phyloP scores from a whole-genome alignment of 2,888 invertebrate genomes.

The Agrypnus murinus region DNA sequence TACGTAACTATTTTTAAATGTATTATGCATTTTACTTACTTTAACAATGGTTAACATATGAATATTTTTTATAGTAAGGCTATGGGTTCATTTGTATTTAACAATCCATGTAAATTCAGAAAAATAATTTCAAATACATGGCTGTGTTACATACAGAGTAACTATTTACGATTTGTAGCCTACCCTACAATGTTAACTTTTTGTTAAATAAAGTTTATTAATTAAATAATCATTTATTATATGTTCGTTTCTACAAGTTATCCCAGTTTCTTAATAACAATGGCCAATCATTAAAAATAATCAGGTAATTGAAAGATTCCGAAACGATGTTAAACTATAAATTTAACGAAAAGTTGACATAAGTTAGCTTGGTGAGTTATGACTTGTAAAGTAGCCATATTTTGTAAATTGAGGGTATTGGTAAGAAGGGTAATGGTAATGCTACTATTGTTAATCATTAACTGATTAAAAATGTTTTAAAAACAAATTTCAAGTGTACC shows the following conservation, averaged over 20 bases:
- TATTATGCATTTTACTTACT: slow-evolving; percentile 54
- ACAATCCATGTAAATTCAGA: slow-evolving; percentile 61
- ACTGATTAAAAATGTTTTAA: slow-evolving; percentile 60
- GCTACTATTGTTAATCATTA: slow-evolving; percentile 65
- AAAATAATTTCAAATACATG: slow-evolving; percentile 57
- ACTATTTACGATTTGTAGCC: slow-evolving; percentile 58
- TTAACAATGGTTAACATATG: slow-evolving; percentile 66
- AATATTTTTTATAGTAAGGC: slow-evolving; percentile 57
- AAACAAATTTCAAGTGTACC: slow-evolving; percentile 61
- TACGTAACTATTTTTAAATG: slow-evolving; percentile 57
- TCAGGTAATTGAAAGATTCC: neutral
- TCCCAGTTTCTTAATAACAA: neutral
- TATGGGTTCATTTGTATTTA: slow-evolving; percentile 62
- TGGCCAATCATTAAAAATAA: neutral
- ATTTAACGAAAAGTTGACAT: slow-evolving; percentile 63
- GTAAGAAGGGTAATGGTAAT: slow-evolving; percentile 62
- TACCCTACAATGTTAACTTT: slow-evolving; percentile 62
- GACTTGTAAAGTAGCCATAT: slow-evolving; percentile 62
- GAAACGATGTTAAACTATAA: neutral
- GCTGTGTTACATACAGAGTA: slow-evolving; percentile 66
- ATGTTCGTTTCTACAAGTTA: slow-evolving; percentile 26
- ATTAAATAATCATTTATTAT: slow-evolving; percentile 18
- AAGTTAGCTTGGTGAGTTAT: slow-evolving; percentile 54
- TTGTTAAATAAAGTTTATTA: slow-evolving; percentile 55
- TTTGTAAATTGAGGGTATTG: slow-evolving; percentile 62